Evolutionary conservation across 1,140 invertebrate genomes (phyloP), one percentile per base, ranked within the genome.

Genomic region (Cotesia typhae): DNA sequence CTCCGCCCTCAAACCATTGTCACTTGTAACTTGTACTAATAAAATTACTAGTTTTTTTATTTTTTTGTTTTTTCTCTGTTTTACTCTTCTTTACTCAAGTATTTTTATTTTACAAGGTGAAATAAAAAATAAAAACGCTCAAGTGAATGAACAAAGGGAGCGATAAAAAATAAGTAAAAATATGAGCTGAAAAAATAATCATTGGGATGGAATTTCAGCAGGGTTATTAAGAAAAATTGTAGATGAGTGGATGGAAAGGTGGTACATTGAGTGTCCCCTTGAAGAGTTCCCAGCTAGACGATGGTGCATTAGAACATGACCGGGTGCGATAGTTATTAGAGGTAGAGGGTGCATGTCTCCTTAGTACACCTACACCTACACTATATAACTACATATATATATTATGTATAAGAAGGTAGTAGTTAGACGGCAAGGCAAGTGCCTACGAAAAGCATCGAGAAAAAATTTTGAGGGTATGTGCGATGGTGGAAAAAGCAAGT

Each of bases 151-250:
- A 47, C 10, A 47, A 47, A 47, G 10, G 10, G 6, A 47, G 2
- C 6, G 10, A 47, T 9, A 4, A 41, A 41, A 47, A 47, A 47
- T 9, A 41, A 41, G 38, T 1, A 41, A 41, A 41, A 47, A 47
- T 9, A 47, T 47, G 41, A 9, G 3, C 28, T 28, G 28, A 47
- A 47, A 38, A 17, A 64, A 66, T 12, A 41, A 60, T n/a, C 7
- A 70, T 63, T 70, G 59, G 35, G 10, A 36, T 51, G 17, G 68
- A 51, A 35, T n/a, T 53, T 38, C 41, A 59, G 59, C 36, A 52
- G 63, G 71, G 70, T 73, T 71, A 72, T 72, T 55, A 68, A 70
- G 74, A 78, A 75, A 77, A 75, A 68, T 73, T 71, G 72, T 63
- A 60, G 55, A 12, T 36, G 66, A 41, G n/a, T 7, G 64, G 63